Percentiles rank a stretch among this genome's conserved stretches.
These are phyloP conservation scores for Laupala kohalensis DNA, from an alignment of 1,140 invertebrate species.

Conservation along the genomic window DNA sequence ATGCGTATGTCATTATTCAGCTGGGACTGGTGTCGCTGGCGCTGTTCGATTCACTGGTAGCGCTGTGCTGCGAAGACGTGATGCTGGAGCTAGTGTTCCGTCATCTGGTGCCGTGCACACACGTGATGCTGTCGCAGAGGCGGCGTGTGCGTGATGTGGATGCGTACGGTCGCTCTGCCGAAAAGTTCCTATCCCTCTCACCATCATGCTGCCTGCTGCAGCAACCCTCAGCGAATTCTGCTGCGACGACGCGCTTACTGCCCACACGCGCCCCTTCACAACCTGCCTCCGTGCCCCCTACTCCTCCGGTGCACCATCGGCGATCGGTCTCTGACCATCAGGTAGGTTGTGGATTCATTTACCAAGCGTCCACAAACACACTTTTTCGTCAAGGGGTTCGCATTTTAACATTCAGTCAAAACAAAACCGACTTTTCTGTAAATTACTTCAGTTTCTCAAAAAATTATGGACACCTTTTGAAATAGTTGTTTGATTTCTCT, in stretches of 20 bases:
- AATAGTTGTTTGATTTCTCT: too few species aligned
- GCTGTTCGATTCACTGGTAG: slow-evolving; percentile 79
- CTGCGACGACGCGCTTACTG: slow-evolving; percentile 10
- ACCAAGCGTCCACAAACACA: neutral
- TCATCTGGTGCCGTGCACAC: slow-evolving; percentile 76
- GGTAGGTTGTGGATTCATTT: slow-evolving; percentile 21
- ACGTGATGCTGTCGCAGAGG: slow-evolving; percentile 74
- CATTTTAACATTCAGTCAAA: too few species aligned
- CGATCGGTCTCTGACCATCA: slow-evolving; percentile 23
- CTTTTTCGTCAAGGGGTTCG: too few species aligned
- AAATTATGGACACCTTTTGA: too few species aligned
- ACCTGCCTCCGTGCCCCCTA: slow-evolving; percentile 11
- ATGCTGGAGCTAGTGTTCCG: slow-evolving; percentile 84
- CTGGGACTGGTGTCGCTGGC: slow-evolving; percentile 80
- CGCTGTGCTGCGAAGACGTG: slow-evolving; percentile 93
- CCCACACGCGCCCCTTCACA: slow-evolving; percentile 15
- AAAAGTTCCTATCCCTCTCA: slow-evolving; percentile 69
- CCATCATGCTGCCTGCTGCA: slow-evolving; percentile 32
- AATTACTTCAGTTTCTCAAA: too few species aligned
- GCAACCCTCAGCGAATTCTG: neutral
- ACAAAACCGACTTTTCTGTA: too few species aligned
- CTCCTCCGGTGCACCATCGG: slow-evolving; percentile 21
- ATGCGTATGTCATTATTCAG: slow-evolving; percentile 34
- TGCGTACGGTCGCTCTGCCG: slow-evolving; percentile 64
- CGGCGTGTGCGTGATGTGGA: slow-evolving; percentile 63